A percentile compares a stretch with the other conserved stretches of the same genome.
Conservation (phyloP, 64 coral and sea anemone species). For the Acropora yongei region DNA sequence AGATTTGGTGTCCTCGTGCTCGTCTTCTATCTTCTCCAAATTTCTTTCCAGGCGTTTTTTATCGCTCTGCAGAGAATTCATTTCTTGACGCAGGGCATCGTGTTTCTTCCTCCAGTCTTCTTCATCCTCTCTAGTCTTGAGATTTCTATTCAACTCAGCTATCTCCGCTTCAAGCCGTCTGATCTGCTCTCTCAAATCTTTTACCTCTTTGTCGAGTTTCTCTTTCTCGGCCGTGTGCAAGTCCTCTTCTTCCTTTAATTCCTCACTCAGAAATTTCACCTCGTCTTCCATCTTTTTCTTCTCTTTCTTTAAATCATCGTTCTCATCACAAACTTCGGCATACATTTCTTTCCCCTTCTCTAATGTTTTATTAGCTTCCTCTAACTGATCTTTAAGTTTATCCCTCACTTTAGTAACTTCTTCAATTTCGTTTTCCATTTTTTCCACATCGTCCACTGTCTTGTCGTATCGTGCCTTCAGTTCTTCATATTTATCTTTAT, state of each 20-base stretch:
- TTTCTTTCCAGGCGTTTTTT: constrained; percentile 25
- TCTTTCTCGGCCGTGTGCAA: constrained; percentile 13
- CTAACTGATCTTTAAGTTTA: neutral
- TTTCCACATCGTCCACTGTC: neutral
- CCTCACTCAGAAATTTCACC: constrained; percentile 21
- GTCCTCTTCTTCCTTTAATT: constrained; percentile 45
- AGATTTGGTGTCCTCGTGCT: constrained; percentile 31
- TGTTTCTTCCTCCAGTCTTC: constrained; percentile 39
- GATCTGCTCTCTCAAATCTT: constrained; percentile 12
- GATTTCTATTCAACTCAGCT: constrained; percentile 27
- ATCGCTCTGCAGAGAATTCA: constrained; percentile 15
- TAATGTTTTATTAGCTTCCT: constrained; percentile 13
- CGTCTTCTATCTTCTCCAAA: constrained; percentile 24
- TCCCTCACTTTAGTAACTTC: neutral
- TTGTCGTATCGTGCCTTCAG: constrained; percentile 9
- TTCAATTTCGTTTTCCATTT: constrained; percentile 11
- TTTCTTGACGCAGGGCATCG: constrained; percentile 10
- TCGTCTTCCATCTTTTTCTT: constrained; percentile 12
- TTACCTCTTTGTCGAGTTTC: neutral
- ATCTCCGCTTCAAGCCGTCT: constrained; percentile 7
- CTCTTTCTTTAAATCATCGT: constrained; percentile 36
- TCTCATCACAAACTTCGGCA: constrained; percentile 6
- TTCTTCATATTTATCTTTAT: constrained; percentile 13
- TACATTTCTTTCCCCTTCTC: constrained; percentile 50
- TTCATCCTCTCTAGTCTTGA: neutral